A percentile compares a stretch with the other conserved stretches of the same genome.
These are phyloP conservation scores for Lithosia quadra DNA, from an alignment of 2,888 invertebrate species.

Conservation along the genomic window DNA sequence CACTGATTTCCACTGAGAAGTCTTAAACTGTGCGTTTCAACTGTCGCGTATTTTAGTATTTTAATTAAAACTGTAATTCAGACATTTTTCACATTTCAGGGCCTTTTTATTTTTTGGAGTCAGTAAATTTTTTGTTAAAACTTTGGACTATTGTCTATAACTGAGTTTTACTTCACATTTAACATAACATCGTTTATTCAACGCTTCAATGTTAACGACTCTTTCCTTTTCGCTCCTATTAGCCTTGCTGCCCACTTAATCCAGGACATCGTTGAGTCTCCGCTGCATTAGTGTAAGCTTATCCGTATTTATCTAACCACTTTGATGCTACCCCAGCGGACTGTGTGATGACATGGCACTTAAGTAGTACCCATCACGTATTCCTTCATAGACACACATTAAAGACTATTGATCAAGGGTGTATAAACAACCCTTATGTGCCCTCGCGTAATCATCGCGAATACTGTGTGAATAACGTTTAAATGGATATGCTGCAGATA, in stretches of 20 bases:
- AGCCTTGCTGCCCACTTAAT: slow-evolving; percentile 10
- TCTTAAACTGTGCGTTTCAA: too few relatives aligned
- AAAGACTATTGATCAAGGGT: slow-evolving; percentile 47
- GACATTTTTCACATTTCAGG: too few relatives aligned
- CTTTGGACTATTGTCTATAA: too few relatives aligned
- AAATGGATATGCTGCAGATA: slow-evolving; percentile 39
- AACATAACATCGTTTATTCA: background rate
- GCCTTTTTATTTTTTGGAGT: too few relatives aligned
- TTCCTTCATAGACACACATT: slow-evolving; percentile 23
- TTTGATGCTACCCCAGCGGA: slow-evolving; percentile 34
- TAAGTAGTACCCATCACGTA: slow-evolving; percentile 14
- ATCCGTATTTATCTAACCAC: slow-evolving; percentile 39
- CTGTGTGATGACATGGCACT: slow-evolving; percentile 9
- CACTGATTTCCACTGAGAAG: too few relatives aligned
- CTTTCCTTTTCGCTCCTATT: background rate
- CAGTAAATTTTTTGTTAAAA: too few relatives aligned
- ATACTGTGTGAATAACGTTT: slow-evolving; percentile 35
- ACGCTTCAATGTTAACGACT: background rate
- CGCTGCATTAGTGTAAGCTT: slow-evolving; percentile 48
- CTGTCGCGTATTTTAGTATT: too few relatives aligned
- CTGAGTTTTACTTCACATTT: background rate
- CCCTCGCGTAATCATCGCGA: slow-evolving; percentile 33
- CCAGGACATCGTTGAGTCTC: slow-evolving; percentile 13
- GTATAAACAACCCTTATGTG: slow-evolving; percentile 47
- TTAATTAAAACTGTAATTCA: too few relatives aligned